Evolutionary conservation across 1,140 invertebrate genomes (phyloP).

Genomic region (Cyclargus thomasi): DNA sequence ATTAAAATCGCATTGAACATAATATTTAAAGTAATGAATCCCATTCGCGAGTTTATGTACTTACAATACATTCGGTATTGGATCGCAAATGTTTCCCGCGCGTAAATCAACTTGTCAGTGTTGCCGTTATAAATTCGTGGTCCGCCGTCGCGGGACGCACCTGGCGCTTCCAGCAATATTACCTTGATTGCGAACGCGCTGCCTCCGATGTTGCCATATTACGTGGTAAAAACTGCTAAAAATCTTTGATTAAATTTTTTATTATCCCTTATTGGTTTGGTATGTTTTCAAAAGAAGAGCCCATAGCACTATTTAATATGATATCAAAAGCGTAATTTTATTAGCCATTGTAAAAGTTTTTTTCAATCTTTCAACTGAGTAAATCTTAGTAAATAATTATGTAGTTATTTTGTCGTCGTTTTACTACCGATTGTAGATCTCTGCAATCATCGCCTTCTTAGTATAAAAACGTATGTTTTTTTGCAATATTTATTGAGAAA

Average conservation of each 20-base stretch:
- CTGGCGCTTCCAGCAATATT: constrained; percentile 55
- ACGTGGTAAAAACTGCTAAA: neutral
- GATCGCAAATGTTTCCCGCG: constrained; percentile 42
- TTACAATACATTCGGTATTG: constrained; percentile 18
- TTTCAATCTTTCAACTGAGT: too few relatives aligned
- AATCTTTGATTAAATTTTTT: too few relatives aligned
- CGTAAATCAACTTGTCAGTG: constrained; percentile 62
- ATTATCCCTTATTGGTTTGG: too few relatives aligned
- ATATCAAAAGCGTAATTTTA: too few relatives aligned
- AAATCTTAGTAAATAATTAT: too few relatives aligned
- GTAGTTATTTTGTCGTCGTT: too few relatives aligned
- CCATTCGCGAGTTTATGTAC: constrained; percentile 1
- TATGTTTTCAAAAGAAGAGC: too few relatives aligned
- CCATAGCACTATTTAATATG: too few relatives aligned
- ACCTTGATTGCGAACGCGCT: constrained; percentile 56
- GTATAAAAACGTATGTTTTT: neutral
- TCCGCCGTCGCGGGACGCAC: constrained; percentile 48
- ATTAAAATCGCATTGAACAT: too few relatives aligned
- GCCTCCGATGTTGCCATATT: constrained; percentile 27
- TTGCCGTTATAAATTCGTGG: constrained; percentile 62
- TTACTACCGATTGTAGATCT: too few relatives aligned
- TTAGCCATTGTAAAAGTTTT: too few relatives aligned
- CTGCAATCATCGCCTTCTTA: too few relatives aligned
- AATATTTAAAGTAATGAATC: neutral
- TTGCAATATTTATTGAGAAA: neutral